Conservation (phyloP, 1,140 invertebrate genomes). For the Drosophila malerkotliana region DNA sequence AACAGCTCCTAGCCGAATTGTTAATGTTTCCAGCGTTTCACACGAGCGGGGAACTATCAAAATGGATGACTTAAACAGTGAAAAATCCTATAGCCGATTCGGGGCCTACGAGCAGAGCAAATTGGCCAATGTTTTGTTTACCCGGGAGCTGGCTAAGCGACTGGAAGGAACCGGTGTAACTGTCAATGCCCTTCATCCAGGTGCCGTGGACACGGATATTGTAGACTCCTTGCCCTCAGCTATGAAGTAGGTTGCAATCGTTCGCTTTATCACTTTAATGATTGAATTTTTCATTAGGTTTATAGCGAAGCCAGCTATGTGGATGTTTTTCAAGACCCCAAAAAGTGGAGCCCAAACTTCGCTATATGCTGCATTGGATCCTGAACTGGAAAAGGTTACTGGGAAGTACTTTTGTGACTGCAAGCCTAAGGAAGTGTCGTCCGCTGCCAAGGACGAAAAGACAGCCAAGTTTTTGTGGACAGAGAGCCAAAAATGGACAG, state of each 20-base stretch:
- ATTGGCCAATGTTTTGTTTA: constrained; percentile 95
- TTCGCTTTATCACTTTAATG: not conserved
- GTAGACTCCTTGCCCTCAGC: constrained; percentile 87
- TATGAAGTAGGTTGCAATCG: constrained; percentile 44
- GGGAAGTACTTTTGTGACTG: constrained; percentile 92
- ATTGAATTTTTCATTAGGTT: constrained; percentile 59
- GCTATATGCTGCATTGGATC: constrained; percentile 90
- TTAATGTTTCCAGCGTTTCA: constrained; percentile 90
- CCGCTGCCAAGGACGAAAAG: constrained; percentile 86
- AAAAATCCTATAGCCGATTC: constrained; percentile 86
- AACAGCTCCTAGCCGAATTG: constrained; percentile 90
- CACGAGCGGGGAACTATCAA: constrained; percentile 89
- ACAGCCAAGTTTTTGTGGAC: constrained; percentile 89
- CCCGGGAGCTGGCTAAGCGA: constrained; percentile 89
- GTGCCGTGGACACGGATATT: constrained; percentile 91
- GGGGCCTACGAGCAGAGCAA: constrained; percentile 95
- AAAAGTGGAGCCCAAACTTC: constrained; percentile 90
- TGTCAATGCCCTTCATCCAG: constrained; percentile 94
- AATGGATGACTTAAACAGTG: constrained; percentile 86
- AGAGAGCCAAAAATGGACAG: constrained; percentile 91
- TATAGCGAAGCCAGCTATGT: constrained; percentile 89
- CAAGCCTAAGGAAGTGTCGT: constrained; percentile 85
- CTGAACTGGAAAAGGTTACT: constrained; percentile 86
- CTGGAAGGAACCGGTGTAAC: constrained; percentile 90
- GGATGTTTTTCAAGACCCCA: constrained; percentile 90